These are phyloP conservation scores for Philonicus albiceps DNA, from an alignment of 2,888 invertebrate genomes.

Conservation along the genomic window DNA sequence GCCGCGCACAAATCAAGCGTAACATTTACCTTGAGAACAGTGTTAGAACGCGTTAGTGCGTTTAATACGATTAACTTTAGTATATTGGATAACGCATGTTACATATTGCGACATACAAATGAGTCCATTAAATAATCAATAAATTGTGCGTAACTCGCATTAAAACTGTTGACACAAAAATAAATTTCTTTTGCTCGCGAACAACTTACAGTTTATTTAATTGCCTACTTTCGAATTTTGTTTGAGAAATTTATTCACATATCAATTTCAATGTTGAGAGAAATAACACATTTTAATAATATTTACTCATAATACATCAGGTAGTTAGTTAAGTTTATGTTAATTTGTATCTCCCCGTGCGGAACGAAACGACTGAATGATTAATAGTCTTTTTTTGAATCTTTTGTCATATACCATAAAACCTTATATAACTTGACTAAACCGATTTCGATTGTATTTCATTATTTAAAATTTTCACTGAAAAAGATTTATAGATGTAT, in stretches of 20 bases:
- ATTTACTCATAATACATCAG: not conserved
- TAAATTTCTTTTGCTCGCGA: not conserved
- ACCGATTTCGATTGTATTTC: not conserved
- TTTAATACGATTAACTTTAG: not conserved
- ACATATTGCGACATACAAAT: not conserved
- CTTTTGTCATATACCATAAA: not conserved
- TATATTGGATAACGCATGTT: conserved; percentile 3
- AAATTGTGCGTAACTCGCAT: not conserved
- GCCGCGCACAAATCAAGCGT: not conserved
- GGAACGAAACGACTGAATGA: not conserved
- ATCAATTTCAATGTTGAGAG: not conserved
- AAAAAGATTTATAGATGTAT: not conserved
- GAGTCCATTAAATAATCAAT: not conserved
- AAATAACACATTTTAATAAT: not conserved
- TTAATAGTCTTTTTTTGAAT: not conserved
- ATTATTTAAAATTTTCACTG: not conserved
- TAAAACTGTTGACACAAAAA: not conserved
- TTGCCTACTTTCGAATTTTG: not conserved
- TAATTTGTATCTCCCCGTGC: not conserved
- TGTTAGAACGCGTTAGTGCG: not conserved
- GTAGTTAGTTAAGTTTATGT: not conserved
- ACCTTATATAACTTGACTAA: not conserved
- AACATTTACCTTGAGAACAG: not conserved
- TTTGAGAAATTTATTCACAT: not conserved
- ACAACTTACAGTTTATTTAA: not conserved